These are phyloP conservation scores for Chelidonichthys spinosus DNA, from an alignment of 2,797 vertebrate species.

Conservation along the genomic window DNA sequence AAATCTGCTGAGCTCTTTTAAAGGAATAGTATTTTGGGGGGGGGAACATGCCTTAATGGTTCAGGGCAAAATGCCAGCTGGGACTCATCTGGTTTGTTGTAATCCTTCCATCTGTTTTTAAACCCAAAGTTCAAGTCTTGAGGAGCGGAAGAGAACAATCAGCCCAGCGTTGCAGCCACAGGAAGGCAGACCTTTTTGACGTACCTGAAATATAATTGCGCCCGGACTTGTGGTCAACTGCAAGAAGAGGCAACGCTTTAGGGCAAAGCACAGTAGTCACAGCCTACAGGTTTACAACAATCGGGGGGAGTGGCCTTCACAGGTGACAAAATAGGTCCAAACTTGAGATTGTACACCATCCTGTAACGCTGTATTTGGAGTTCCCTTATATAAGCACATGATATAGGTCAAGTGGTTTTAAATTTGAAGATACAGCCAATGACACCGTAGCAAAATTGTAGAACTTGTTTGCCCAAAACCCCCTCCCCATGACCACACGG, in stretches of 20 bases:
- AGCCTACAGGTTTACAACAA: conserved; percentile 60
- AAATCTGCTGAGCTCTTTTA: background rate
- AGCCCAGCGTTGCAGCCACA: conserved; percentile 68
- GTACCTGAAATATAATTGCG: conserved; percentile 84
- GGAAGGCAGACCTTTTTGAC: conserved; percentile 64
- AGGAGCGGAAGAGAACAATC: conserved; percentile 54
- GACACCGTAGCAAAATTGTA: no score
- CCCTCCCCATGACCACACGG: conserved; percentile 3
- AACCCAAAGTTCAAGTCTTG: conserved; percentile 63
- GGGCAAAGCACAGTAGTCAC: conserved; percentile 65
- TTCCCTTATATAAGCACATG: background rate
- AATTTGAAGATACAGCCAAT: no score
- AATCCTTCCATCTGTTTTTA: conserved; percentile 19
- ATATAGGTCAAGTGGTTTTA: background rate
- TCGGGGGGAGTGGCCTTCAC: conserved; percentile 38
- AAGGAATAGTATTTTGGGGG: background rate
- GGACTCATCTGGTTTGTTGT: no score
- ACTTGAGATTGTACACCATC: conserved; percentile 2
- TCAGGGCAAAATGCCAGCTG: background rate
- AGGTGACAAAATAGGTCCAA: conserved; percentile 46
- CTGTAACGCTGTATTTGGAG: background rate
- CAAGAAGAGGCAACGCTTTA: conserved; percentile 84
- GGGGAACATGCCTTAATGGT: background rate
- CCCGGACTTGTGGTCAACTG: conserved; percentile 82
- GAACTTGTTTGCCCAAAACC: background rate